Evolutionary conservation across 2,888 invertebrate species (phyloP).

Genomic region (Buathra laborator): DNA sequence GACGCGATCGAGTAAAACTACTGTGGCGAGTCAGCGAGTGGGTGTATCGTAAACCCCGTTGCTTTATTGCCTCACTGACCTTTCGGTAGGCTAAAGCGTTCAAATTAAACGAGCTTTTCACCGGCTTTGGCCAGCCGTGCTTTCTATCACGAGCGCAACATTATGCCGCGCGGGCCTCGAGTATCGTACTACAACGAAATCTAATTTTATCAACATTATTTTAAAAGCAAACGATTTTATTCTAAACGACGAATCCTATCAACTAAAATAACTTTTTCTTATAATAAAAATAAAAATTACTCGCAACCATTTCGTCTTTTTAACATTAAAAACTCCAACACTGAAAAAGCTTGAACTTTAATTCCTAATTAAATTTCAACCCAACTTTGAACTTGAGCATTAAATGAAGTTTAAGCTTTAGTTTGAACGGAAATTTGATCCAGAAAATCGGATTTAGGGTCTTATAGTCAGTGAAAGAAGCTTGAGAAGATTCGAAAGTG

Average conservation of each 20-base stretch:
- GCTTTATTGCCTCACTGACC: slow-evolving; percentile 63
- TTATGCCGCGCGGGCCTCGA: neutral
- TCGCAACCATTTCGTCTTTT: neutral
- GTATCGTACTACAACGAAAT: neutral
- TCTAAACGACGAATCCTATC: neutral
- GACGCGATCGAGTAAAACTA: slow-evolving; percentile 27
- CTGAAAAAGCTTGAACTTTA: too few species aligned
- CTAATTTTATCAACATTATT: neutral
- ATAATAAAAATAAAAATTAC: neutral
- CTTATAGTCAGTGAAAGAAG: neutral
- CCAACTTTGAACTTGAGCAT: too few species aligned
- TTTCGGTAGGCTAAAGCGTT: slow-evolving; percentile 47
- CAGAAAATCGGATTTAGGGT: neutral
- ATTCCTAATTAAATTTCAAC: too few species aligned
- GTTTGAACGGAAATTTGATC: neutral
- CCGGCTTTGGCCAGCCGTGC: slow-evolving; percentile 2
- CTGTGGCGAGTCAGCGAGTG: slow-evolving; percentile 42
- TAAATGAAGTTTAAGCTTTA: neutral
- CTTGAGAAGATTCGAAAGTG: neutral
- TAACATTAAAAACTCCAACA: too few species aligned
- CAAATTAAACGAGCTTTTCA: slow-evolving; percentile 21
- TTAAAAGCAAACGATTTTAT: neutral
- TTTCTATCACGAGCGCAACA: neutral
- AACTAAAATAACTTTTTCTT: neutral
- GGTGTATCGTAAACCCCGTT: slow-evolving; percentile 64